phyloP scores from a whole-genome alignment of 2,888 invertebrate genomes.

The Zele albiditarsus region DNA sequence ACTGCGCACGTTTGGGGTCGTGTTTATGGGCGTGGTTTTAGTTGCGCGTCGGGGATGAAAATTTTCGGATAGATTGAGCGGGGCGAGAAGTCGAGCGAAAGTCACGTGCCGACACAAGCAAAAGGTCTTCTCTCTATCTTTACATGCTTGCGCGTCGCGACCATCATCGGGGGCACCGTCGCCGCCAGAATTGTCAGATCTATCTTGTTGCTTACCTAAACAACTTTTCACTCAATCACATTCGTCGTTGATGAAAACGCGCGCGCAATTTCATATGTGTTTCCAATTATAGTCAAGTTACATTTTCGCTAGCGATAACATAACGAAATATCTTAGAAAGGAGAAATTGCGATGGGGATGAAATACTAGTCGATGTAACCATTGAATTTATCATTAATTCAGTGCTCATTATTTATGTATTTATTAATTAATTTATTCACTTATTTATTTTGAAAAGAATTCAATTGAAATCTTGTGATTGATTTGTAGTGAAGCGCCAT shows the following conservation, averaged over 20 bases:
- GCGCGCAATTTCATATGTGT: neutral
- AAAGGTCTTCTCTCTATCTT: slow-evolving; percentile 45
- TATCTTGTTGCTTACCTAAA: neutral
- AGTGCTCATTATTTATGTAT: neutral
- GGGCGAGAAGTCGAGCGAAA: slow-evolving; percentile 67
- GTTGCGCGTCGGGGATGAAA: slow-evolving; percentile 74
- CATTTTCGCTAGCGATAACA: neutral
- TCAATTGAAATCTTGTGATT: too few species aligned
- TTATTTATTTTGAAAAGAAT: too few species aligned
- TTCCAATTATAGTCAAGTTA: neutral
- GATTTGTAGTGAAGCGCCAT: neutral
- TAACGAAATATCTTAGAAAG: neutral
- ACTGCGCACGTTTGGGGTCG: slow-evolving; percentile 79
- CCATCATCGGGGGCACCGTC: slow-evolving; percentile 25
- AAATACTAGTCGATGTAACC: neutral
- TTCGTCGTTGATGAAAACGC: neutral
- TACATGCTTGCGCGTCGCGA: slow-evolving; percentile 63
- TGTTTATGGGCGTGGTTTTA: slow-evolving; percentile 78
- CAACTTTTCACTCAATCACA: neutral
- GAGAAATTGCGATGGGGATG: neutral
- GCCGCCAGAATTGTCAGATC: neutral
- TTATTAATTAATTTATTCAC: too few species aligned
- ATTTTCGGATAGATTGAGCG: slow-evolving; percentile 52
- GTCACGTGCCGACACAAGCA: slow-evolving; percentile 67
- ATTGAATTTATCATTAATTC: neutral